A percentile compares a stretch with the other conserved stretches of the same genome.
Evolutionary conservation across 2,797 vertebrate genomes (phyloP).

Genomic region (Furcifer pardalis): DNA sequence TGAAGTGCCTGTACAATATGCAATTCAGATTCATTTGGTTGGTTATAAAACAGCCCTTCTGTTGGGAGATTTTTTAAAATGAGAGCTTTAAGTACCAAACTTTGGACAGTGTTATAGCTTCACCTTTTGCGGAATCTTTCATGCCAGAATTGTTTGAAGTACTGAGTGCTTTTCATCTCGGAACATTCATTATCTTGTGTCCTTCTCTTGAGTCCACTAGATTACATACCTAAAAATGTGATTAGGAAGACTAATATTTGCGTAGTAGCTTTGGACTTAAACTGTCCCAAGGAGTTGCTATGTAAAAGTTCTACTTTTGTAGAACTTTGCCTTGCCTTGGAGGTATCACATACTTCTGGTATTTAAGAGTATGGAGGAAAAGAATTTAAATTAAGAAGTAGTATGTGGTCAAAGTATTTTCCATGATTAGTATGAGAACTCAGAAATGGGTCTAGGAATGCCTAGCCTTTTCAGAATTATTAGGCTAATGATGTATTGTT

Average conservation of each 20-base stretch:
- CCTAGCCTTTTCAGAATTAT: neutral
- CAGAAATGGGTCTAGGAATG: neutral
- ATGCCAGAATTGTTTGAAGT: slow-evolving; percentile 8
- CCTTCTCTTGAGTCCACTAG: neutral
- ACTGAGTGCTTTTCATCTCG: slow-evolving; percentile 16
- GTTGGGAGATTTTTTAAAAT: neutral
- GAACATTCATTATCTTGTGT: neutral
- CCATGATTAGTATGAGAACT: neutral
- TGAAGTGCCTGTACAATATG: slow-evolving; percentile 49
- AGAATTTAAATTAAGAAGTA: neutral
- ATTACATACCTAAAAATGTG: neutral
- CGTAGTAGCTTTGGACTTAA: neutral
- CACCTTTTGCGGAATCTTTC: neutral
- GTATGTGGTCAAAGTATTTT: neutral
- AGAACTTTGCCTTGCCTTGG: slow-evolving; percentile 10
- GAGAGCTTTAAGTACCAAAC: neutral
- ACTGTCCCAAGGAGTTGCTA: neutral
- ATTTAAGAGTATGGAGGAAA: fast-evolving
- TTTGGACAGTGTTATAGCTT: neutral
- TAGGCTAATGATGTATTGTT: neutral
- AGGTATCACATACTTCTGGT: neutral
- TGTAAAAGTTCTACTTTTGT: neutral
- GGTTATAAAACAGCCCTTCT: slow-evolving; percentile 1
- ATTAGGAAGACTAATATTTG: slow-evolving; percentile 26
- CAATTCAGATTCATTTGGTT: slow-evolving; percentile 35